Evolutionary conservation across 2,888 invertebrate genomes (phyloP).

Genomic region (Pammene fasciana): DNA sequence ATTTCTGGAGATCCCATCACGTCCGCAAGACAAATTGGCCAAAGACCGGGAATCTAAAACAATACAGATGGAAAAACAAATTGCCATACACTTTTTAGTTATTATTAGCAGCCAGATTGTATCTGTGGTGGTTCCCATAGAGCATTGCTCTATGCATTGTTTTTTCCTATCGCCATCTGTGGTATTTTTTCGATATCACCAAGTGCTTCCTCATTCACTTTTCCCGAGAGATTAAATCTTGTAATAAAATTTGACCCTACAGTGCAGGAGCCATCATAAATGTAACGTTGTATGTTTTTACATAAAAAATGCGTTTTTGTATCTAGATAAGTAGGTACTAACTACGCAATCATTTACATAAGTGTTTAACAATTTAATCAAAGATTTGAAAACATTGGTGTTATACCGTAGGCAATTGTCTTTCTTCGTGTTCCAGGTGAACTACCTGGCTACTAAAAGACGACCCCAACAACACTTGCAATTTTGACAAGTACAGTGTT

Average conservation of each 20-base stretch:
- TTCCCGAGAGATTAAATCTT: conserved; percentile 13
- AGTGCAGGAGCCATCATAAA: too few species aligned
- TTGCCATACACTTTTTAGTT: conserved; percentile 40
- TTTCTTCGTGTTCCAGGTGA: too few species aligned
- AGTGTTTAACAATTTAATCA: too few species aligned
- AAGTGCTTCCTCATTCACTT: conserved; percentile 29
- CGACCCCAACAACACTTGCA: neutral
- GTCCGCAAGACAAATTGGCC: conserved; percentile 38
- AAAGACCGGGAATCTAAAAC: conserved; percentile 38
- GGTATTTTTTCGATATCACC: conserved; percentile 24
- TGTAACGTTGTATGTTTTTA: too few species aligned
- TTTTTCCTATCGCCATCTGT: conserved; percentile 35
- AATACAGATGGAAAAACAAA: conserved; percentile 42
- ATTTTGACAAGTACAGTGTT: neutral
- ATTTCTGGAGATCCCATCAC: conserved; percentile 40
- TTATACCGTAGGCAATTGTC: too few species aligned
- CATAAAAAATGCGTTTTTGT: too few species aligned
- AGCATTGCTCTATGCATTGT: conserved; percentile 36
- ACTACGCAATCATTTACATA: too few species aligned
- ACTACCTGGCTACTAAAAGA: too few species aligned
- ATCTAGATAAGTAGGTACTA: too few species aligned
- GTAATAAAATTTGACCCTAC: neutral
- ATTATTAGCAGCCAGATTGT: conserved; percentile 28
- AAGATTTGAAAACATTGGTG: too few species aligned
- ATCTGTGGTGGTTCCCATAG: conserved; percentile 37